Conservation (phyloP, 1,140 invertebrate genomes). For the Oedothorax gibbosus region DNA sequence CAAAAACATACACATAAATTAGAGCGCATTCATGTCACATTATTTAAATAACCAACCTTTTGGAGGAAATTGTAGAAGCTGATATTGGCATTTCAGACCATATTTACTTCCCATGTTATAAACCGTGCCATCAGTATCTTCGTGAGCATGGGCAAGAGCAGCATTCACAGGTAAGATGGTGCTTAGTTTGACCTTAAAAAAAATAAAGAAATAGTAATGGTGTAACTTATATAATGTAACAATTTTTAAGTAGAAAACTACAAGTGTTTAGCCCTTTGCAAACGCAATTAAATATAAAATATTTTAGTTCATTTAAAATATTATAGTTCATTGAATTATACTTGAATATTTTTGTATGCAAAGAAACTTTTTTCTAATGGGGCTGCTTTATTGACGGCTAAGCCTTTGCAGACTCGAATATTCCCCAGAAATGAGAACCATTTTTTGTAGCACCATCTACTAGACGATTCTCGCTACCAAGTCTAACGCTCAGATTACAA, state of each 20-base stretch:
- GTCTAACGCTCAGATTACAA: too few relatives aligned
- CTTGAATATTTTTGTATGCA: not conserved
- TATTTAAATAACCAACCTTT: slow-evolving; percentile 11
- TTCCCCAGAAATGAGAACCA: too few relatives aligned
- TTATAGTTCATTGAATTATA: not conserved
- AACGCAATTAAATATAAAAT: not conserved
- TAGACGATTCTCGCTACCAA: too few relatives aligned
- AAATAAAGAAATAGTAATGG: not conserved
- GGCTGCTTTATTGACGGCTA: too few relatives aligned
- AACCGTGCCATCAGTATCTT: slow-evolving; percentile 65
- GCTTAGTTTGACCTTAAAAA: slow-evolving; percentile 62
- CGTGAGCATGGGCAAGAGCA: slow-evolving; percentile 68
- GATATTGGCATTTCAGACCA: not conserved
- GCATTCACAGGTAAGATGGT: slow-evolving; percentile 64
- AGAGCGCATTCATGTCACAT: not conserved
- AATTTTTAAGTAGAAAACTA: too few relatives aligned
- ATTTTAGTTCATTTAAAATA: too few relatives aligned
- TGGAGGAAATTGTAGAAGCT: slow-evolving; percentile 49
- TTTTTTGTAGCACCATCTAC: too few relatives aligned
- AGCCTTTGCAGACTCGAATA: too few relatives aligned
- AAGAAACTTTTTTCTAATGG: too few relatives aligned
- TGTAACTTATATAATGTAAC: not conserved
- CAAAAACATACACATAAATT: not conserved
- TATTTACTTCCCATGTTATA: slow-evolving; percentile 64
- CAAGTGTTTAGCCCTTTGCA: too few relatives aligned